Conservation (phyloP, 2,888 invertebrate genomes). For the Phortica magna region DNA sequence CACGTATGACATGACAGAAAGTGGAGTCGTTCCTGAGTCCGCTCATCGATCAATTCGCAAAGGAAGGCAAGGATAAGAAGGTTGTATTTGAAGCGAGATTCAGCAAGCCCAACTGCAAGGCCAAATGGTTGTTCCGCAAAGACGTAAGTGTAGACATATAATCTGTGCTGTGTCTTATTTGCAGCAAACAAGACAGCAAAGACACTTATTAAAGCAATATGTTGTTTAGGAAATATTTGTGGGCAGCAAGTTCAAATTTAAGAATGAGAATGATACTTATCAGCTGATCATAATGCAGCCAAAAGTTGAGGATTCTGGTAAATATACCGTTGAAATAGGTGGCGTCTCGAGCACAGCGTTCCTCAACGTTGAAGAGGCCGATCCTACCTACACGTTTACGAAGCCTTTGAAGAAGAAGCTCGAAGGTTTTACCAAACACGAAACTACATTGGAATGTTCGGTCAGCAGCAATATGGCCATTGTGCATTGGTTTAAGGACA, state of each 20-base stretch:
- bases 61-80: slow-evolving; percentile 97
- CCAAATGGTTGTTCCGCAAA: slow-evolving; percentile 94
- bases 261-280: slow-evolving; percentile 93
- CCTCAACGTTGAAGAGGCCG: slow-evolving; percentile 98
- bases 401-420: slow-evolving; percentile 93
- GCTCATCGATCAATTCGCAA: slow-evolving; percentile 94
- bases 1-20: slow-evolving; percentile 82
- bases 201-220: slow-evolving; percentile 41
- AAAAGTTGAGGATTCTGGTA: slow-evolving; percentile 97
- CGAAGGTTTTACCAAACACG: slow-evolving; percentile 94
- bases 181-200: no score
- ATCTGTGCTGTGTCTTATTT: slow-evolving; percentile 30
- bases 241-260: slow-evolving; percentile 97
- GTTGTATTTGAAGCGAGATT: slow-evolving; percentile 96
- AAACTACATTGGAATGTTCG: slow-evolving; percentile 93
- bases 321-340: slow-evolving; percentile 96
- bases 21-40: slow-evolving; percentile 96
- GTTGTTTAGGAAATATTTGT: slow-evolving; percentile 91
- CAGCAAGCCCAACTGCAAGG: slow-evolving; percentile 96
- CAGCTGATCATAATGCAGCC: slow-evolving; percentile 93
- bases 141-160: slow-evolving; percentile 84
- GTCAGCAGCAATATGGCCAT: slow-evolving; percentile 96
- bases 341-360: slow-evolving; percentile 93
- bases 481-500: slow-evolving; percentile 95
- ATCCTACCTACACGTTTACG: slow-evolving; percentile 94